phyloP scores from a whole-genome alignment of 2,113 vertebrate species.

The Progne subis region DNA sequence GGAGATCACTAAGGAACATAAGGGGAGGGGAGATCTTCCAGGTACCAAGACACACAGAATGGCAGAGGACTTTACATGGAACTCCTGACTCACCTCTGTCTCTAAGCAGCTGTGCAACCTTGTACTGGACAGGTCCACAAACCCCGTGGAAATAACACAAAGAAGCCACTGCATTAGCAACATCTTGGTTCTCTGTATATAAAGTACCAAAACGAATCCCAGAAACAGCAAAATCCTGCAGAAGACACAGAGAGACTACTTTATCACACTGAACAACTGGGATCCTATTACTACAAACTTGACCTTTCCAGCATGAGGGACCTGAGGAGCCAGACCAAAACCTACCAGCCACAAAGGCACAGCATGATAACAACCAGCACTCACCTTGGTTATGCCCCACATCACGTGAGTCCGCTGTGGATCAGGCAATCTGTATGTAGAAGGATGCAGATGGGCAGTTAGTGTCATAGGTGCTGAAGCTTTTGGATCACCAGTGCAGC shows the following conservation, averaged over 20 bases:
- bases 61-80: background rate
- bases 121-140: conserved; percentile 85
- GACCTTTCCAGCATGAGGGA: background rate
- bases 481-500: conserved; percentile 43
- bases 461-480: conserved; percentile 42
- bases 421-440: conserved; percentile 88
- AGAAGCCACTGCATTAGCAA: conserved; percentile 84
- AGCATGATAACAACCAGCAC: background rate
- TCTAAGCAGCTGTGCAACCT: conserved; percentile 86
- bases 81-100: conserved; percentile 82
- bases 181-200: conserved; percentile 87
- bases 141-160: conserved; percentile 87
- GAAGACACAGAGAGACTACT: background rate
- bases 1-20: background rate
- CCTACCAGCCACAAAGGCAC: background rate
- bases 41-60: background rate
- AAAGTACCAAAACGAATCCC: conserved; percentile 89
- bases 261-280: background rate
- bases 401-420: conserved; percentile 93
- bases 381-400: conserved; percentile 94
- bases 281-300: background rate
- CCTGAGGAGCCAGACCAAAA: background rate
- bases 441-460: conserved; percentile 65
- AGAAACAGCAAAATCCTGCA: conserved; percentile 90
- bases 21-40: background rate